Conservation (phyloP, 2,888 invertebrate species). For the Chrysodeixis includens region DNA sequence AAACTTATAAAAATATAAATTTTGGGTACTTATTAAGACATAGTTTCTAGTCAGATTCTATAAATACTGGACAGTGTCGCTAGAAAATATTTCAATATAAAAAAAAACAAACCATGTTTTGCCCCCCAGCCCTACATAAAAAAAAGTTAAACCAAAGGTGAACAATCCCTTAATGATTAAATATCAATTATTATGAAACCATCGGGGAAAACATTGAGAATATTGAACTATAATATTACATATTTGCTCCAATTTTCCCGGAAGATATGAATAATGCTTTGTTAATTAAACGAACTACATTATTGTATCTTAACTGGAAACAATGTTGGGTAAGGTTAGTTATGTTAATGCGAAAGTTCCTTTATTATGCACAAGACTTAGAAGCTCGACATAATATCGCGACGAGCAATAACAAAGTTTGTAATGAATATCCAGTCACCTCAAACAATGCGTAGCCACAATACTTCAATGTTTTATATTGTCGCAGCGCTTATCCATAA, state of each 20-base stretch:
- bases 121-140: conserved; percentile 26
- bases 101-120: conserved; percentile 18
- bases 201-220: conserved; percentile 34
- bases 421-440: conserved; percentile 7
- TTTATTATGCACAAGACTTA: not conserved
- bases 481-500: conserved; percentile 27
- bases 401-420: conserved; percentile 9
- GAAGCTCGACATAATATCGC: conserved; percentile 4
- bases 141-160: conserved; percentile 30
- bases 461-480: conserved; percentile 24
- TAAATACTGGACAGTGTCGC: not conserved
- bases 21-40: too few species aligned
- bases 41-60: not conserved
- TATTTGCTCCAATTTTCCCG: conserved; percentile 16
- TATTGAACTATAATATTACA: conserved; percentile 9
- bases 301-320: conserved; percentile 1
- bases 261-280: conserved; percentile 17
- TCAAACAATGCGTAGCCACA: conserved; percentile 6
- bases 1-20: too few species aligned
- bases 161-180: conserved; percentile 56
- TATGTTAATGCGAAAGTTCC: conserved; percentile 2
- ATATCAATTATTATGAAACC: conserved; percentile 50
- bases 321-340: conserved; percentile 1
- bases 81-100: conserved; percentile 2
- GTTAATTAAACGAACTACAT: conserved; percentile 4